Evolutionary conservation across 1,140 invertebrate genomes (phyloP).

Genomic region (Drosophila pandora): DNA sequence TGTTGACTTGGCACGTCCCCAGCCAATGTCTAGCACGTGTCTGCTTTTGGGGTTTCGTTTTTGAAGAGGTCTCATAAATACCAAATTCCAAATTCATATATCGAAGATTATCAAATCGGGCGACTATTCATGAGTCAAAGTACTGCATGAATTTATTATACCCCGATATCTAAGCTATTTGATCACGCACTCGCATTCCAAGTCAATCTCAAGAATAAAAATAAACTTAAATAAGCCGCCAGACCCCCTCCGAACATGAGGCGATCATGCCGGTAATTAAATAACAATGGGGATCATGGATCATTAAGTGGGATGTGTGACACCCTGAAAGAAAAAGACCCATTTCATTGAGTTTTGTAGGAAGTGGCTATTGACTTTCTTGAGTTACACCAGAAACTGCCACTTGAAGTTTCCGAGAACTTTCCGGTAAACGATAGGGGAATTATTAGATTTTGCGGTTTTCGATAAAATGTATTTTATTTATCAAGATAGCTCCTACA

Average conservation of each 20-base stretch:
- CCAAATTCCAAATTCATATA: slow-evolving; percentile 4
- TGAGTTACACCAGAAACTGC: too few relatives aligned
- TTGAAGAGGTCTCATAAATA: slow-evolving; percentile 14
- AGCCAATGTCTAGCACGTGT: slow-evolving; percentile 5
- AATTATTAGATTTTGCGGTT: too few relatives aligned
- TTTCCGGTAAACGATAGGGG: background rate
- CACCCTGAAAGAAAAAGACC: background rate
- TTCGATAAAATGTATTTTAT: too few relatives aligned
- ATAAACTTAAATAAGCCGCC: background rate
- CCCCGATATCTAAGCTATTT: slow-evolving; percentile 8
- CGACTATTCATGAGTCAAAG: background rate
- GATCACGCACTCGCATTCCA: slow-evolving; percentile 6
- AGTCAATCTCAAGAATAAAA: background rate
- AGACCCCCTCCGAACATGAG: slow-evolving; percentile 1
- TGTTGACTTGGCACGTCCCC: background rate
- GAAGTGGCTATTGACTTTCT: too few relatives aligned
- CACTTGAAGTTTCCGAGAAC: background rate
- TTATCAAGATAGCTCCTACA: too few relatives aligned
- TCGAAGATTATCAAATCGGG: slow-evolving; percentile 14
- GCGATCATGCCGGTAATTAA: slow-evolving; percentile 5
- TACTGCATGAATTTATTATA: slow-evolving; percentile 13
- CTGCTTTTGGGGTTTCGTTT: background rate
- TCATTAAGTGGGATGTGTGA: background rate
- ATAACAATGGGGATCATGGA: background rate
- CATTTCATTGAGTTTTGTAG: too few relatives aligned